Base-by-base conservation (phyloP, 2,888 invertebrate genomes). In the Cheilosia urbana region DNA sequence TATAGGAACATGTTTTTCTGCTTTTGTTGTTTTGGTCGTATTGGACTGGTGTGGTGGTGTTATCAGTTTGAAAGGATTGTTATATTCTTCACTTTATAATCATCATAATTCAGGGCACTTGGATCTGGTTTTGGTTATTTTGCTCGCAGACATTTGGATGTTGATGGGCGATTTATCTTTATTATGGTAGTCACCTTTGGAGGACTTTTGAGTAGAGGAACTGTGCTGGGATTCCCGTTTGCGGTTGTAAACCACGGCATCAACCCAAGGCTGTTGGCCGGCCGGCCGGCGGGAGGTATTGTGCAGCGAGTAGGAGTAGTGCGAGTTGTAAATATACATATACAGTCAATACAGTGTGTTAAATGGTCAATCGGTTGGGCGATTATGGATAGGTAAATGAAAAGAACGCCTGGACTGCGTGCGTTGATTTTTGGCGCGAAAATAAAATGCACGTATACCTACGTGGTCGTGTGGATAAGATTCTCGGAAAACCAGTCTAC, bases 81-180 rank as follows among this genome's bases (percentile, higher is more conserved):
- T 77, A 42, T 68, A 60, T 77, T 68, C 68, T 68, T 77, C 76
- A 53, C 68, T 68, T 77, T 51, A 68, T 77, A 68, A 68, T 76
- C 58, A 62, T 68, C 76, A 68, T 68, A 77, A 76, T 68, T 77
- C 76, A 62, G 60, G 53, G 76, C 76, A 68, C 63, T 77, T 53
- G 60, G 17, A 77, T 68, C 76, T 68, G 76, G 68, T 62, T 68
- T 53, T 53, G 17, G 49, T 62, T 68, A 30, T 45, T 40, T 68
- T 68, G 60, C 76, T 53, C 60, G 53, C 34, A 68, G 76, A 76
- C 68, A 49, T 63, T 34, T 49, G 63, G 21, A 68, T 68, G 76
- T 66, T 68, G 76, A 77, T 68, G 68, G 68, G 45, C 76, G 76
- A 68, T 77, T 77, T 77, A 77, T 77, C 68, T 68, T 68, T 77